phyloP scores from a whole-genome alignment of 2,888 invertebrate genomes.

The Megamerina dolium region DNA sequence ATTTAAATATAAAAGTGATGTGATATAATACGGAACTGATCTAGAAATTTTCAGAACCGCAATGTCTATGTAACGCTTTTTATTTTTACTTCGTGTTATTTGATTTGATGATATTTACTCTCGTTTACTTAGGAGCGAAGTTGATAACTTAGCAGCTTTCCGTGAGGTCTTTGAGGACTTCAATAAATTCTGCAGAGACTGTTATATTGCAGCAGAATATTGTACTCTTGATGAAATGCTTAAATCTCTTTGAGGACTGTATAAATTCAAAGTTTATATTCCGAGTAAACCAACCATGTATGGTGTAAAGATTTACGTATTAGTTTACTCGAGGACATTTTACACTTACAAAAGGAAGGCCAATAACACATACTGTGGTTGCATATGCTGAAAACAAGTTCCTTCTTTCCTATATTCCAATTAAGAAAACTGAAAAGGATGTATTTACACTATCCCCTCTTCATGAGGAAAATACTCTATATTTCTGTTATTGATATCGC shows the following conservation, averaged over 20 bases:
- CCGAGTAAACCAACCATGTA: conserved; percentile 1
- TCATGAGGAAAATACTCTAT: too few species aligned
- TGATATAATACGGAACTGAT: conserved; percentile 2
- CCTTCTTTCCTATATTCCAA: too few species aligned
- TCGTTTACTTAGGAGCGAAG: background rate
- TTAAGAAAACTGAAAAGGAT: too few species aligned
- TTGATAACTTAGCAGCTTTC: conserved; percentile 6
- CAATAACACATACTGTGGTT: background rate
- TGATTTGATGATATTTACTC: conserved; percentile 5
- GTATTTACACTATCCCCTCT: too few species aligned
- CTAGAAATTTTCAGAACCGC: background rate
- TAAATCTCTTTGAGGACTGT: conserved; percentile 2
- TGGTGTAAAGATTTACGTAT: conserved; percentile 1
- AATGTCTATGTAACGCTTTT: background rate
- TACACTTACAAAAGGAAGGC: conserved; percentile 2
- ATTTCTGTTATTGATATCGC: too few species aligned
- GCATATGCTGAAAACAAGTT: background rate
- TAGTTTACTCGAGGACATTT: conserved; percentile 4
- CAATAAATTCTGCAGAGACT: conserved; percentile 3
- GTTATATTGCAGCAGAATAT: conserved; percentile 3
- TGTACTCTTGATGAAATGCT: conserved; percentile 5
- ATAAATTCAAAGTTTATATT: conserved; percentile 2
- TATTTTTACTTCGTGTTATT: background rate
- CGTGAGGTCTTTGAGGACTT: conserved; percentile 3
- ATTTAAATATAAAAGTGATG: too few species aligned